Evolutionary conservation across 2,888 invertebrate genomes (phyloP), one percentile per base, ranked within the genome.

Genomic region (Agapetus fuscipes): DNA sequence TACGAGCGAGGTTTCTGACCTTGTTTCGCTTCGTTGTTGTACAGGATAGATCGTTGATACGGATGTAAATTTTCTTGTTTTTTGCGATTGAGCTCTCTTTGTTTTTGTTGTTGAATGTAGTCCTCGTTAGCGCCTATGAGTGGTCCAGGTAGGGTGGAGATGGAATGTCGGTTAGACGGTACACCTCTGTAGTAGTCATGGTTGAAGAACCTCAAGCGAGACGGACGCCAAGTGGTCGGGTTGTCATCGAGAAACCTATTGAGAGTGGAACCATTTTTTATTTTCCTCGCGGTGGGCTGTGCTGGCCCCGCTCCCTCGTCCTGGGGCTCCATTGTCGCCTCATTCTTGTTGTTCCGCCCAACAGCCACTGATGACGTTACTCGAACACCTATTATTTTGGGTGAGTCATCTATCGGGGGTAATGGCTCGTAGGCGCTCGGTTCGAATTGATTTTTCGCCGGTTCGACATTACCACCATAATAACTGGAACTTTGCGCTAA

Each of bases 301-400:
- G 52, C 48, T 2, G 52, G 48, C 26, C 46, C 34, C 26, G 44
- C 45, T 13, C 28, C 34, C 25, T 17, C 34, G 29, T 10, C 15
- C n/a, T 49, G 50, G 2, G 52, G 48, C 28, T 45, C 31, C 25
- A 43, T 45, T 13, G 29, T 34, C 17, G 16, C 34, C 30, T 10
- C 15, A 31, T 20, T 41, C 26, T 46, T 41, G 26, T 56, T 60
- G 39, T 71, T 66, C 37, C 74, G 66, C 2, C 69, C 74, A 3
- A 76, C 66, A 36, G 73, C 75, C 11, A 76, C 71, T 5, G 74
- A 72, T 6, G 76, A 76, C 4, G 75, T 75, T 39, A 76, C 73
- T 52, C 76, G 66, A 29, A 76, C 72, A 25, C 45, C 46, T 13
- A 48, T 46, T 26, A 48, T 48, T 30, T 44, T 48, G 17, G 48